Evolutionary conservation across 2,797 vertebrate species (phyloP).

Genomic region (Lepilemur ruficaudatus): DNA sequence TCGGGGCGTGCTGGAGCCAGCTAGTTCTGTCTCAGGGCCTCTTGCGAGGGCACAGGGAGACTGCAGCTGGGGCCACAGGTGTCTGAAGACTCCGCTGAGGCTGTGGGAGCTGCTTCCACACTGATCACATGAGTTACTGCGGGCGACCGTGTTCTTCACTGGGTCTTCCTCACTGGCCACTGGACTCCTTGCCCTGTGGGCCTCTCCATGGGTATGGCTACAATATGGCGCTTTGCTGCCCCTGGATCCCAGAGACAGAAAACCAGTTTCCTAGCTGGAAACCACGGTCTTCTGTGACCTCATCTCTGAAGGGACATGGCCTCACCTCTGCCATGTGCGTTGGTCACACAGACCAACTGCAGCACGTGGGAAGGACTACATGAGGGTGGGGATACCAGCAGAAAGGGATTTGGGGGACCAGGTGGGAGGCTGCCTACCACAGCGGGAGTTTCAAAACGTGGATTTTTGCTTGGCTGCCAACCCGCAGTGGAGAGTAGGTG

Average conservation of each 20-base stretch:
- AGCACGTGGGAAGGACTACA: rapidly evolving
- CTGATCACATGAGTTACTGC: too few relatives aligned
- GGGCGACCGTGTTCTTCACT: not conserved
- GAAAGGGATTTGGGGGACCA: not conserved
- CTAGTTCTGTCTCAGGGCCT: not conserved
- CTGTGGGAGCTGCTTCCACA: not conserved
- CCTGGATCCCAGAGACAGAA: not conserved
- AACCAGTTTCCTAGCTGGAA: not conserved
- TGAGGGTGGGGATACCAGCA: too few relatives aligned
- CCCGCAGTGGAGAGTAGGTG: not conserved
- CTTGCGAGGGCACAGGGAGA: rapidly evolving
- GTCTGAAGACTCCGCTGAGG: not conserved
- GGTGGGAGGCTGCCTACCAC: not conserved
- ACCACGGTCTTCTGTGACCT: not conserved
- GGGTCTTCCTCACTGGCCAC: not conserved
- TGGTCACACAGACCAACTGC: not conserved
- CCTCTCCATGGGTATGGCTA: not conserved
- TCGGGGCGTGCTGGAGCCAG: not conserved
- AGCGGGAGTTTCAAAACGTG: not conserved
- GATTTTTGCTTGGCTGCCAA: not conserved
- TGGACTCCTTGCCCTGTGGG: not conserved
- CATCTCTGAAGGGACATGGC: not conserved
- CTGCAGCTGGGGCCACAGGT: not conserved
- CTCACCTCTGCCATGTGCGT: not conserved
- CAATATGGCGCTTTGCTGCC: not conserved